Percentiles rank a stretch among this genome's conserved stretches.
Conservation (phyloP, 2,113 vertebrate genomes). For the Circaetus gallicus region DNA sequence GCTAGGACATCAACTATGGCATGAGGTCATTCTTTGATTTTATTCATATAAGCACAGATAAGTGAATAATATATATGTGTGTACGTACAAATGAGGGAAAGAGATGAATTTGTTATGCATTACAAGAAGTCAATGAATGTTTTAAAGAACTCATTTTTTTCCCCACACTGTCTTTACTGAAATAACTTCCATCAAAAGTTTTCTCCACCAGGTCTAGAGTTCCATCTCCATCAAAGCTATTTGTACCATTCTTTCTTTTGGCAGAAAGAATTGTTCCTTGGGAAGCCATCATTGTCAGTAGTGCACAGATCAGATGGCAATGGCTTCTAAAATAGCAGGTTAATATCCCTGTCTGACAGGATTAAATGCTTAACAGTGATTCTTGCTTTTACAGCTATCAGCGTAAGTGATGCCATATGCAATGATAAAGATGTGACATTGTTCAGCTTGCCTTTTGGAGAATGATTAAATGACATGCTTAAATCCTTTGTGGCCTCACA, state of each 20-base stretch:
- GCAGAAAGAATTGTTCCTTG: conserved; percentile 39
- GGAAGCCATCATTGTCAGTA: conserved; percentile 24
- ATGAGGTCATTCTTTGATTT: neutral
- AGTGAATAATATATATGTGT: neutral
- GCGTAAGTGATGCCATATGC: conserved; percentile 56
- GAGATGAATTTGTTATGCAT: neutral
- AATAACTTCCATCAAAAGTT: conserved; percentile 6
- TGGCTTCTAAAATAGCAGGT: conserved; percentile 57
- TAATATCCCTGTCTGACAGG: conserved; percentile 63
- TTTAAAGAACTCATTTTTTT: neutral
- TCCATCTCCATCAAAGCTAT: neutral
- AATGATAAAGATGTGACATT: conserved; percentile 60
- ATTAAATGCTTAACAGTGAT: conserved; percentile 60
- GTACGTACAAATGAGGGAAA: neutral
- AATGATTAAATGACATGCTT: conserved; percentile 43
- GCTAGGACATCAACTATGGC: neutral
- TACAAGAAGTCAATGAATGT: neutral
- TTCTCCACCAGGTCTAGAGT: neutral
- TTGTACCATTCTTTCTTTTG: neutral
- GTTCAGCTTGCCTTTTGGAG: conserved; percentile 51
- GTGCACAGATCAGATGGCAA: conserved; percentile 40
- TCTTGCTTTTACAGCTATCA: conserved; percentile 58
- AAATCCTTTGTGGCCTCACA: conserved; percentile 51
- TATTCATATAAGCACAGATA: neutral
- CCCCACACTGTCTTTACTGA: neutral